Evolutionary conservation across 1,140 invertebrate species (phyloP).

Genomic region (Tetramorium parvispinum): DNA sequence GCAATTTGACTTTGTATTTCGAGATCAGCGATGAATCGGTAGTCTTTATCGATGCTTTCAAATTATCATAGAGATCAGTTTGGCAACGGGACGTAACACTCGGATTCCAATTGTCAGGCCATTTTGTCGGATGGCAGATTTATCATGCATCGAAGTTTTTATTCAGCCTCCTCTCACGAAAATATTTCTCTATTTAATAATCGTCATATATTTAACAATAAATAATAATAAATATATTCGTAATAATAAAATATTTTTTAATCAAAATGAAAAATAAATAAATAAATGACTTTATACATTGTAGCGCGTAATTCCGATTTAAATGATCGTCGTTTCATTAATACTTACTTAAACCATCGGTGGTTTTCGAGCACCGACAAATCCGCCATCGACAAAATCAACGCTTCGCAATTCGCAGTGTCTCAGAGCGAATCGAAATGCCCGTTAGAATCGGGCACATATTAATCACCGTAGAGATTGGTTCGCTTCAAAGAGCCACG

Average conservation of each 20-base stretch:
- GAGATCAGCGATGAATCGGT: not conserved
- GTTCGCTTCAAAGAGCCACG: not conserved
- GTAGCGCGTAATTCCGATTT: not conserved
- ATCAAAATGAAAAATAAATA: not conserved
- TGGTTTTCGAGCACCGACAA: not conserved
- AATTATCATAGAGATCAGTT: constrained; percentile 1
- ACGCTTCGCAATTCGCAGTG: not conserved
- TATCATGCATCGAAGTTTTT: not conserved
- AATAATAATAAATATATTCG: not conserved
- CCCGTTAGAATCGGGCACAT: not conserved
- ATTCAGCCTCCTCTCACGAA: not conserved
- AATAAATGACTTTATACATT: constrained; percentile 9
- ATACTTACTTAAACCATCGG: not conserved
- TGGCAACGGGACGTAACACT: not conserved
- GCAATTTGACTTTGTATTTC: not conserved
- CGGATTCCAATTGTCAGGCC: not conserved
- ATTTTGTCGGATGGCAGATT: constrained; percentile 27
- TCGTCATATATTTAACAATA: not conserved
- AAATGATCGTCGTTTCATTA: not conserved
- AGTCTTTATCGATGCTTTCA: not conserved
- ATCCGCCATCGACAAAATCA: constrained; percentile 19
- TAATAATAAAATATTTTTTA: not conserved
- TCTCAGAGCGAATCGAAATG: not conserved
- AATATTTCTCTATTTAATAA: not conserved
- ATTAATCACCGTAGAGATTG: not conserved